Evolutionary conservation across 2,888 invertebrate species (phyloP), one percentile per base, ranked within the genome.

Genomic region (Dione juno): DNA sequence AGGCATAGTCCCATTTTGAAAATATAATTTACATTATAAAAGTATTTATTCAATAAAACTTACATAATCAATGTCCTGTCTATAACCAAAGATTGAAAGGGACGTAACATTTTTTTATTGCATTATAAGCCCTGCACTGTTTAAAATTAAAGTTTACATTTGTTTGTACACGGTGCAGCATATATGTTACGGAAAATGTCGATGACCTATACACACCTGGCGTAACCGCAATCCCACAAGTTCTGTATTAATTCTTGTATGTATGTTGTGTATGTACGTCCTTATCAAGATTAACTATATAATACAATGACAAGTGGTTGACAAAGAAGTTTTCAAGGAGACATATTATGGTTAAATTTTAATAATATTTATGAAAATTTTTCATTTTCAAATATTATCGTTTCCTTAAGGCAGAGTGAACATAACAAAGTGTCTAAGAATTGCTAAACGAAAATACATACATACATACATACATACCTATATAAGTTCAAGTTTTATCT

Each of bases 121-220:
- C 0, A 75, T 64, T 63, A 41, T 67, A n/a, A 58, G 72, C 73
- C 57, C 52, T 68, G 63, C 1, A 0, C 0, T 2, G 0, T 3
- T 0, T 9, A 0, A 0, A 1, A 1, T 21, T 74, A 75, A 65
- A 67, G 71, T 69, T 61, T 21, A 72, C 45, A 70, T 71, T 75
- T 28, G 19, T 41, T 57, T 67, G 65, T 8, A 35, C n/a, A n/a
- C 9, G 50, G 1, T 43, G 35, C 41, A 63, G 74, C 53, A 72
- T 75, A 75, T 76, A 75, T 74, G 80, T 75, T 77, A 78, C 75
- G 77, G 77, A 75, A 66, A 77, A 80, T 78, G 80, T 80, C 80
- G 80, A 79, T 80, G 80, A 80, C 80, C 80, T 74, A 78, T 67
- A 77, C 77, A 76, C 80, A 80, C 80, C 80, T 80, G 80, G 78